A percentile compares a stretch with the other conserved stretches of the same genome.
Evolutionary conservation across 2,888 invertebrate species (phyloP).

Genomic region (Ceramica pisi): DNA sequence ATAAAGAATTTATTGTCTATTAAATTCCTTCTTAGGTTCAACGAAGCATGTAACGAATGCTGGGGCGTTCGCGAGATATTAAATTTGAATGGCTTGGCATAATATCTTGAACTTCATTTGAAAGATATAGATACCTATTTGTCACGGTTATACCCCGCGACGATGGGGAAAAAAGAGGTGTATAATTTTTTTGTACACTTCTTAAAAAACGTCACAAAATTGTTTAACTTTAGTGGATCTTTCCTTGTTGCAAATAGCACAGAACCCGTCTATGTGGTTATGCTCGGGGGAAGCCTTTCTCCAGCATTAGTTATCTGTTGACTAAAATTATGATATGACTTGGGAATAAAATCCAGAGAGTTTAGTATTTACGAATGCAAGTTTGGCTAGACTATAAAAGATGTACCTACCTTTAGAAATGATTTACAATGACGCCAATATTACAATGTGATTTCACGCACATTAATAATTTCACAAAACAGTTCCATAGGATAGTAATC

Average conservation of each 20-base stretch:
- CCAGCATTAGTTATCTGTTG: no score
- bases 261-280: no score
- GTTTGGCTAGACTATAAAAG: neutral
- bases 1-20: conserved; percentile 56
- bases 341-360: no score
- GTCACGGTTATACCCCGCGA: neutral
- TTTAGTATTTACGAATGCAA: neutral
- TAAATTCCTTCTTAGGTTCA: conserved; percentile 55
- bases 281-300: no score
- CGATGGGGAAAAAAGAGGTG: neutral
- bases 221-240: no score
- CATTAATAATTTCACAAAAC: no score
- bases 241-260: no score
- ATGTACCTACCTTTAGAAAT: neutral
- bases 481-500: no score
- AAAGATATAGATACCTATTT: conserved; percentile 3
- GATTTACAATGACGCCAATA: no score
- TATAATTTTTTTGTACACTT: neutral
- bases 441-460: no score
- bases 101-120: conserved; percentile 49
- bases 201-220: neutral
- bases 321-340: no score
- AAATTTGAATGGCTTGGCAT: conserved; percentile 52
- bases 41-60: conserved; percentile 57
- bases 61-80: conserved; percentile 49